These are phyloP conservation scores for Anthopleura sola DNA, from an alignment of 64 coral and sea anemone genomes.

Conservation along the genomic window DNA sequence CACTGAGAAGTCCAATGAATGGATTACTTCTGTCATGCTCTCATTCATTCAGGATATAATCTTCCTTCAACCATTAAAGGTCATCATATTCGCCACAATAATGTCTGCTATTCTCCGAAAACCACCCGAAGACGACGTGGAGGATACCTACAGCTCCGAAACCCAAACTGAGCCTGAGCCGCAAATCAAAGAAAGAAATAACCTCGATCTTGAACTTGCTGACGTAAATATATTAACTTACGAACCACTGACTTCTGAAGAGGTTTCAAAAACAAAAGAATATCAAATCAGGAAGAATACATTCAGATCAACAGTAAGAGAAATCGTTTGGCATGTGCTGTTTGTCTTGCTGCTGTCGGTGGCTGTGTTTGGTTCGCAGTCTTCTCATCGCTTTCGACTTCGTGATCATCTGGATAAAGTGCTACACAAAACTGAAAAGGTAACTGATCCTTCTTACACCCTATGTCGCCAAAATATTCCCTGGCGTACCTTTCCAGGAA, in stretches of 20 bases:
- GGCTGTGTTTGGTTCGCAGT: neutral
- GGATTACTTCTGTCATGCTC: conserved; percentile 56
- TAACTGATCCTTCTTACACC: neutral
- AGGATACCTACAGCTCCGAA: neutral
- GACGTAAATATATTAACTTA: no score
- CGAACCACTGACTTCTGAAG: neutral
- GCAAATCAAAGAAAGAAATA: no score
- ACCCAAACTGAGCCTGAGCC: no score
- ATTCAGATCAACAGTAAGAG: neutral
- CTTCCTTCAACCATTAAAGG: conserved; percentile 64
- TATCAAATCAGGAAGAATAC: neutral
- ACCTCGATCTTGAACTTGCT: no score
- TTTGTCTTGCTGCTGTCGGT: conserved; percentile 3
- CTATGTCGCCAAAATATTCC: no score
- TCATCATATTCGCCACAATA: conserved; percentile 44
- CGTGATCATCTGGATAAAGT: conserved; percentile 12
- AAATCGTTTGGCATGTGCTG: neutral
- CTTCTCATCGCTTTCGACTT: conserved; percentile 12
- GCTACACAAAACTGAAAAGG: neutral
- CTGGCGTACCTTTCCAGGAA: no score
- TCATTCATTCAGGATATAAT: conserved; percentile 78
- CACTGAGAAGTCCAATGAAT: conserved; percentile 65
- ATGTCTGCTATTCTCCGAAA: conserved; percentile 60
- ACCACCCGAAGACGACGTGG: conserved; percentile 64
- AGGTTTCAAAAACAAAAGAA: neutral